These are phyloP conservation scores for Achlya flavicornis DNA, from an alignment of 2,888 invertebrate genomes.

Conservation along the genomic window DNA sequence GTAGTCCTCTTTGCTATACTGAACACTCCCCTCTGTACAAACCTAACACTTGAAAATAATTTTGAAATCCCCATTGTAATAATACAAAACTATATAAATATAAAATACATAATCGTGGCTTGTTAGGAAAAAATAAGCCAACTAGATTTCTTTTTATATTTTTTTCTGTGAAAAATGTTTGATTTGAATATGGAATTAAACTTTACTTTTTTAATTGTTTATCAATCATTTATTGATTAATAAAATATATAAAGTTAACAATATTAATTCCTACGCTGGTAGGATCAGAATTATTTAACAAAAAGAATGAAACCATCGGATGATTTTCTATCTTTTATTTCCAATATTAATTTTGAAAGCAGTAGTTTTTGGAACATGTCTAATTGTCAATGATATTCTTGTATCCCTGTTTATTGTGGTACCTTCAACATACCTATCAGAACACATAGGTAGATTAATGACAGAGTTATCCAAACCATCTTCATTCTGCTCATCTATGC, in stretches of 20 bases:
- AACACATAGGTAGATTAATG: slow-evolving; percentile 87
- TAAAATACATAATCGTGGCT: slow-evolving; percentile 25
- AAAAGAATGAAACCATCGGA: slow-evolving; percentile 19
- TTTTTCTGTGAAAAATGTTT: too few species aligned
- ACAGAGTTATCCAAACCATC: slow-evolving; percentile 86
- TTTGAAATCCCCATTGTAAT: slow-evolving; percentile 65
- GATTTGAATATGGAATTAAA: not conserved
- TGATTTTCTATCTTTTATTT: slow-evolving; percentile 60
- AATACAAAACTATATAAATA: slow-evolving; percentile 36
- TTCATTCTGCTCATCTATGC: slow-evolving; percentile 88
- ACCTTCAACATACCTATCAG: slow-evolving; percentile 79
- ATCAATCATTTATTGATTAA: not conserved
- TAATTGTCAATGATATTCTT: slow-evolving; percentile 94
- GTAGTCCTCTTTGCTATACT: slow-evolving; percentile 26
- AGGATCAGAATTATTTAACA: not conserved
- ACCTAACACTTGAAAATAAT: slow-evolving; percentile 55
- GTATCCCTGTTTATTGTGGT: slow-evolving; percentile 85
- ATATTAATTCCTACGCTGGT: not conserved
- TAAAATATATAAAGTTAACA: too few species aligned
- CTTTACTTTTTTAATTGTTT: not conserved
- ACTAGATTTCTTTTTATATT: slow-evolving; percentile 58
- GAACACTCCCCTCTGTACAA: slow-evolving; percentile 31
- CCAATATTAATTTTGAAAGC: slow-evolving; percentile 88
- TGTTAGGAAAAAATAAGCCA: slow-evolving; percentile 45
- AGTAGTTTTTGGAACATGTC: slow-evolving; percentile 95